Base-by-base conservation (phyloP, 2,113 vertebrate species). In the Pterocles gutturalis region DNA sequence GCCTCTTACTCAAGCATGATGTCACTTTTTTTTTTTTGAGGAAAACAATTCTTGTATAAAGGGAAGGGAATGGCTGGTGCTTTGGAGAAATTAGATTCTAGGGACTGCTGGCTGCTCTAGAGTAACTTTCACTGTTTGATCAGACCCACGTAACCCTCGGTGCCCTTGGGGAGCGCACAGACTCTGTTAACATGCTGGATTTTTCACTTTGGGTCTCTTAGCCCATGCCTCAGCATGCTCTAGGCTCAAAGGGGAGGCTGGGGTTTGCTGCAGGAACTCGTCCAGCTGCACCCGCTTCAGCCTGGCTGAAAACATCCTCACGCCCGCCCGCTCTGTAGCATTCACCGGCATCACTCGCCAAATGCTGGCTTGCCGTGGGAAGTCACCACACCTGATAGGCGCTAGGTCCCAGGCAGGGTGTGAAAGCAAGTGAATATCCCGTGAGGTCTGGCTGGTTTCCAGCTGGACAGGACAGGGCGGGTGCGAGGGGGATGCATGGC, bases 1-100 rank as follows among this genome's bases (percentile, higher is more conserved):
- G 85, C 73, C 93, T 95, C 72, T 94, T 72, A 76, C 78, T 91
- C 9, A 10, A 94, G 95, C 96, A 86, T 96, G 93, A 95, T 91
- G 94, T 97, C 97, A 95, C 96, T 45, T 70, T 82, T 83, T 41
- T 41, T 49, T 41, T 49, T 58, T 41, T 17, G 82, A 90, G 90
- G 72, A 89, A 94, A 93, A 94, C 92, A 77, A 49, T 72, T 64
- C 53, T 31, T 87, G 65, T 60, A 48, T 49, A 41, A 87, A 84
- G 46, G 55, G 89, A 75, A 64, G 28, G 20, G 41, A 57, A 41
- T 0, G n/a, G 81, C 89, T 79, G 80, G 34, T 19, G 91, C 93
- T 87, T 60, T 66, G 53, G 72, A 81, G 83, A 58, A 90, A 38
- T 3, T 64, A 36, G 33, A 77, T 93, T 81, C 17, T 72, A 46